Percentiles rank a stretch among this genome's conserved stretches.
Conservation (phyloP, 1,140 invertebrate species). For the Drosophila littoralis region DNA sequence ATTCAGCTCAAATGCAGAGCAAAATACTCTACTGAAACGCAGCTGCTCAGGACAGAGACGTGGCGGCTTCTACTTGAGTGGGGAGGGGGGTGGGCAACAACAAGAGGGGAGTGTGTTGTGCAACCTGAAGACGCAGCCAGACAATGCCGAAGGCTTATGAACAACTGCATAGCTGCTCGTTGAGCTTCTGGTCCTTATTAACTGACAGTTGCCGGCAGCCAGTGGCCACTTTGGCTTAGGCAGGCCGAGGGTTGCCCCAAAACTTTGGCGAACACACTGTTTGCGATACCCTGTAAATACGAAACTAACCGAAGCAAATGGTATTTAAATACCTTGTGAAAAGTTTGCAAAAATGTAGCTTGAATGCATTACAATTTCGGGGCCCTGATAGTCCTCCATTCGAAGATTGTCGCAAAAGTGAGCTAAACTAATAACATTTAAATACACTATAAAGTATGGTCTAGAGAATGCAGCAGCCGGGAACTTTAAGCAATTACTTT, state of each 20-base stretch:
- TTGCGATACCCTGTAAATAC: background rate
- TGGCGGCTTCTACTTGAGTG: background rate
- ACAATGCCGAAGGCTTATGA: constrained; percentile 20
- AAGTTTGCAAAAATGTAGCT: too few relatives aligned
- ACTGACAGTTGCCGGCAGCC: constrained; percentile 13
- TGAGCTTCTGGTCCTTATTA: constrained; percentile 20
- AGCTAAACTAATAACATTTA: too few relatives aligned
- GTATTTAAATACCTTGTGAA: too few relatives aligned
- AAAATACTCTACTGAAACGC: background rate
- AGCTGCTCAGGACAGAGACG: background rate
- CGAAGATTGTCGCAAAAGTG: too few relatives aligned
- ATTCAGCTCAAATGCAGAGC: background rate
- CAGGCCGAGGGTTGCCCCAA: constrained; percentile 8
- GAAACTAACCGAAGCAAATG: too few relatives aligned
- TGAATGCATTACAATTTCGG: too few relatives aligned
- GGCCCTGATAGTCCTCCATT: too few relatives aligned
- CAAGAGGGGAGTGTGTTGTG: background rate
- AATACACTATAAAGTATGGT: too few relatives aligned
- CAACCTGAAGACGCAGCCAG: constrained; percentile 18
- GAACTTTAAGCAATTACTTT: too few relatives aligned
- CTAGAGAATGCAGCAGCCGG: too few relatives aligned
- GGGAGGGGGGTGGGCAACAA: background rate
- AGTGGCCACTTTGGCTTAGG: constrained; percentile 5
- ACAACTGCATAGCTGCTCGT: constrained; percentile 15
- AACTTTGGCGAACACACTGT: background rate